Percentiles rank a stretch among this genome's conserved stretches.
Evolutionary conservation across 2,797 vertebrate species (phyloP).

Genomic region (Pangasius mekongensis): DNA sequence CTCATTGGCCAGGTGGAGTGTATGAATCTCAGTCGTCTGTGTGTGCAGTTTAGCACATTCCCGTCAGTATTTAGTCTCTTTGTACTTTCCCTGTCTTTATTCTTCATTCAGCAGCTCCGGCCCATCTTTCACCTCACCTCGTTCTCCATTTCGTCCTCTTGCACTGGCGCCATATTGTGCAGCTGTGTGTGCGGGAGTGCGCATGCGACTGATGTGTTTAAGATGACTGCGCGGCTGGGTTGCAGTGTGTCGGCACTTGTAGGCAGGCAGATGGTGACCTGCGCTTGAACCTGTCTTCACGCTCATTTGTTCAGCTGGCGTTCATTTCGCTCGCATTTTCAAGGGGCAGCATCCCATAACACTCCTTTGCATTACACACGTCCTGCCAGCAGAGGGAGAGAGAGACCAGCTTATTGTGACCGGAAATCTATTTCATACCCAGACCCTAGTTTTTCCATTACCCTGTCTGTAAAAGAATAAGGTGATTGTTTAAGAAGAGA

Average conservation of each 20-base stretch:
- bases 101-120: constrained; percentile 20
- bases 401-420: constrained; percentile 75
- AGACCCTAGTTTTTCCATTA: not conserved
- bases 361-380: not conserved
- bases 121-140: constrained; percentile 48
- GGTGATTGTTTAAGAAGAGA: constrained; percentile 10
- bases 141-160: constrained; percentile 62
- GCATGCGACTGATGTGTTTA: constrained; percentile 72
- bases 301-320: constrained; percentile 92
- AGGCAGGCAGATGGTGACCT: constrained; percentile 92
- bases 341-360: constrained; percentile 33
- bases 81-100: constrained; percentile 12
- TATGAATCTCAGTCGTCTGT: constrained; percentile 17
- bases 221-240: constrained; percentile 77
- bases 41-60: not conserved
- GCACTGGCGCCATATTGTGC: constrained; percentile 55
- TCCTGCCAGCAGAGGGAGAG: constrained; percentile 77
- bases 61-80: constrained; percentile 9
- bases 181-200: constrained; percentile 52
- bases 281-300: constrained; percentile 84
- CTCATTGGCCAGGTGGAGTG: constrained; percentile 28
- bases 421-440: not conserved
- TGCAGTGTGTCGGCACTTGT: constrained; percentile 83
- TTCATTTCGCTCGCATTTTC: constrained; percentile 78
- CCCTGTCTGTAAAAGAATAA: not conserved